Conservation (phyloP, 1,140 invertebrate genomes). For the Zaprionus gabonicus region DNA sequence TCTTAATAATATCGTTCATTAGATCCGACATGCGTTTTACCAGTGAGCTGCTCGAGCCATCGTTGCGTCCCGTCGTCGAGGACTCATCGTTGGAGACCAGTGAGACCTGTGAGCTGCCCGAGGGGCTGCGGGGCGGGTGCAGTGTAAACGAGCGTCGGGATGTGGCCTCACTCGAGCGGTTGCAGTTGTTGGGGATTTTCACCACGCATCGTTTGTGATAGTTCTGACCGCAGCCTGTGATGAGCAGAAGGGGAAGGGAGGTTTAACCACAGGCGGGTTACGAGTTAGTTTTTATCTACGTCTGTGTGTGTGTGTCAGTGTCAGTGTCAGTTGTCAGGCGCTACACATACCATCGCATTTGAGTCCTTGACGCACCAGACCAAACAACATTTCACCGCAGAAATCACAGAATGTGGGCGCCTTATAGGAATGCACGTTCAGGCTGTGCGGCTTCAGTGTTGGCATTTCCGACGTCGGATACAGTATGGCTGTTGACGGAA, state of each 20-base stretch:
- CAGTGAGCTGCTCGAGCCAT: slow-evolving; percentile 85
- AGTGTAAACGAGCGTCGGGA: slow-evolving; percentile 85
- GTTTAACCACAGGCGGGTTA: slow-evolving; percentile 32
- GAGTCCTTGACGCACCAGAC: slow-evolving; percentile 97
- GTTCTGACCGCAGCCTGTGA: slow-evolving; percentile 96
- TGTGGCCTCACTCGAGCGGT: slow-evolving; percentile 75
- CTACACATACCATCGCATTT: slow-evolving; percentile 96
- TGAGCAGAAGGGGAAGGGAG: slow-evolving; percentile 4
- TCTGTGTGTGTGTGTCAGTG: slow-evolving; percentile 5
- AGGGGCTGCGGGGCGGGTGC: slow-evolving; percentile 89
- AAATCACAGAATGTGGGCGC: slow-evolving; percentile 99
- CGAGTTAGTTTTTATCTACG: slow-evolving; percentile 34
- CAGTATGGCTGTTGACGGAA: slow-evolving; percentile 86
- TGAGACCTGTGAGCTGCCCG: slow-evolving; percentile 85
- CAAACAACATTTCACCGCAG: slow-evolving; percentile 99
- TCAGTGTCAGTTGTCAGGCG: slow-evolving; percentile 23
- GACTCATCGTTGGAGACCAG: slow-evolving; percentile 77
- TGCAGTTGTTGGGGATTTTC: slow-evolving; percentile 99
- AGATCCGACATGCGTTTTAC: slow-evolving; percentile 85
- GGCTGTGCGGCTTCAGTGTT: slow-evolving; percentile 93
- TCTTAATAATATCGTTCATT: slow-evolving; percentile 84
- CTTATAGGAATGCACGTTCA: slow-evolving; percentile 98
- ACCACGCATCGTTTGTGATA: slow-evolving; percentile 99
- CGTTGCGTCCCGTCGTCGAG: slow-evolving; percentile 73
- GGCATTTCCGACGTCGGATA: slow-evolving; percentile 88